Base-by-base conservation (phyloP, 2,797 vertebrate species). In the Pteronotus mesoamericanus region DNA sequence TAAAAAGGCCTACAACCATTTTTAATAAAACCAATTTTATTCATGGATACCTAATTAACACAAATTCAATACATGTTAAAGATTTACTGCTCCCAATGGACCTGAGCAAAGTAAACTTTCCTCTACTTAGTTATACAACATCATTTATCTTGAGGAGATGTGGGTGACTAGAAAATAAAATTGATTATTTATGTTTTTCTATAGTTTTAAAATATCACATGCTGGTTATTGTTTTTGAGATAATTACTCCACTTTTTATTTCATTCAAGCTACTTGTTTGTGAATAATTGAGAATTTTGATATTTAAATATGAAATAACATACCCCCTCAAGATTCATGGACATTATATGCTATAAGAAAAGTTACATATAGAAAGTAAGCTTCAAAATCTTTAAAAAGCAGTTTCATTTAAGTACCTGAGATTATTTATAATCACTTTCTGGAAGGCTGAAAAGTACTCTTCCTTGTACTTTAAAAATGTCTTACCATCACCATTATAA, bases 91-190 rank as follows among this genome's bases (percentile, higher is more conserved):
- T 82, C 44, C 55, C n/a, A 9, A 8, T 64, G 84, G 83, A 80
- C 71, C 51, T 79, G 14, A 66, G 11, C 53, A 87, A 85, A 91
- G 75, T 86, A 94, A 94, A 94, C 39, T 80, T 86, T 86, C 14
- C 39, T 93, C n/a, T 53, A 18, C 22, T 75, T 89, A 71, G 78
- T 91, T 93, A 78, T 55, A 18, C 6, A 39, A 34, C 37, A 57
- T 64, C 75, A 61, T 91, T 94, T 93, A 91, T 94, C 80, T 37
- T 87, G 72, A 91, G 72, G 24, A 86, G 71, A 94, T 91, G 91
- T 84, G 51, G 19, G 39, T 77, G n/a, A 85, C 37, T 77, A 89
- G 66, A 83, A 90, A 94, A 89, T 53, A 84, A 89, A 53, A 74
- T 39, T 22, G 37, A 94, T 82, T 32, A 74, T 75, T 46, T 88